A percentile compares a stretch with the other conserved stretches of the same genome.
phyloP scores from a whole-genome alignment of 2,888 invertebrate species.

The Lasius fuliginosus region DNA sequence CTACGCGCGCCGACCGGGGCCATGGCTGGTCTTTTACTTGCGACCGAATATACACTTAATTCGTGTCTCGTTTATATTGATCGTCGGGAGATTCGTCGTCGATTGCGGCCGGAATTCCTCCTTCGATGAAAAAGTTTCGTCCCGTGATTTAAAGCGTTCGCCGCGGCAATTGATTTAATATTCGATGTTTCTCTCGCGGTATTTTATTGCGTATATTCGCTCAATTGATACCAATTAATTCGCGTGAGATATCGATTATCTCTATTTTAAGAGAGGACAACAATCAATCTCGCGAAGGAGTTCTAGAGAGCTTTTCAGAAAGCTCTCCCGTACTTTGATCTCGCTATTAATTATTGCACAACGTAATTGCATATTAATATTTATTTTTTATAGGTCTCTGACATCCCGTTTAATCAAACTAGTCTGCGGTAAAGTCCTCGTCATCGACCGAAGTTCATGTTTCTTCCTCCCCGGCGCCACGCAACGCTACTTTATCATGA shows the following conservation, averaged over 20 bases:
- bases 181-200: background rate
- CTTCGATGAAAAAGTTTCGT: conserved; percentile 3
- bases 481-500: conserved; percentile 1
- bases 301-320: background rate
- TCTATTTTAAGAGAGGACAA: background rate
- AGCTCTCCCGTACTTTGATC: background rate
- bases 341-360: background rate
- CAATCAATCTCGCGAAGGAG: background rate
- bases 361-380: background rate
- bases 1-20: conserved; percentile 9
- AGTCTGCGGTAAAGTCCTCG: background rate
- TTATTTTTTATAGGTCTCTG: background rate
- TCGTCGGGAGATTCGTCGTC: conserved; percentile 5
- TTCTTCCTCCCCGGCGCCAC: conserved; percentile 35
- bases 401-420: background rate
- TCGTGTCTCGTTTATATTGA: conserved; percentile 31
- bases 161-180: conserved; percentile 26
- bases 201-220: background rate
- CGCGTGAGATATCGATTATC: background rate
- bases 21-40: conserved; percentile 21
- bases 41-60: conserved; percentile 37
- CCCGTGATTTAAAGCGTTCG: conserved; percentile 23
- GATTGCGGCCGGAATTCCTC: conserved; percentile 28
- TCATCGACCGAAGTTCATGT: conserved; percentile 40
- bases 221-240: background rate